phyloP scores from a whole-genome alignment of 1,140 invertebrate species.

The Araneus ventricosus region DNA sequence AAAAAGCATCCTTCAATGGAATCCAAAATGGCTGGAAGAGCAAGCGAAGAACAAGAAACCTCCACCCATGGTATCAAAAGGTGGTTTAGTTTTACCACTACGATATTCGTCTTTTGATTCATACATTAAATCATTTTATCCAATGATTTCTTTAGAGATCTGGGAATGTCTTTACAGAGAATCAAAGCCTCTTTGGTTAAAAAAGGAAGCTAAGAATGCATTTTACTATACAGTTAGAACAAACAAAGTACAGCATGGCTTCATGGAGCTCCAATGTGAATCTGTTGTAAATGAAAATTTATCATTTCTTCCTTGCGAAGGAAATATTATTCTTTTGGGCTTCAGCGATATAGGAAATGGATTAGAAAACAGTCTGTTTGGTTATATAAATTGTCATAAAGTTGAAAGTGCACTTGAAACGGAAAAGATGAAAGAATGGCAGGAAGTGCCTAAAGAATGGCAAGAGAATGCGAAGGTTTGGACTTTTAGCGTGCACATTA shows the following conservation, averaged over 20 bases:
- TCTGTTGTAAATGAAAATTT: constrained; percentile 77
- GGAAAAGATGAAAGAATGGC: neutral
- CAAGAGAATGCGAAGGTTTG: constrained; percentile 15
- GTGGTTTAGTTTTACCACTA: neutral
- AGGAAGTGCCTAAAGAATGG: neutral
- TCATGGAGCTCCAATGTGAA: constrained; percentile 77
- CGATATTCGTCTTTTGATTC: constrained; percentile 30
- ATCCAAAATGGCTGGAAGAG: constrained; percentile 59
- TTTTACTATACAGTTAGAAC: constrained; percentile 17
- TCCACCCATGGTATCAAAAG: constrained; percentile 27
- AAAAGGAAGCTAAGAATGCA: neutral
- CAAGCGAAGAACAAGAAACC: constrained; percentile 8
- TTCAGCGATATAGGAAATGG: neutral
- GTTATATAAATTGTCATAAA: constrained; percentile 26
- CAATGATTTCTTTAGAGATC: constrained; percentile 33
- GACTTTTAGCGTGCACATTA: neutral
- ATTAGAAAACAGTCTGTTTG: neutral
- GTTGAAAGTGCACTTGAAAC: neutral
- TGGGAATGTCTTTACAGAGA: constrained; percentile 43
- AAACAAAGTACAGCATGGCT: neutral
- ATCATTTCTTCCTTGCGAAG: constrained; percentile 2
- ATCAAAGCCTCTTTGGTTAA: neutral
- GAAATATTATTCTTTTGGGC: constrained; percentile 39
- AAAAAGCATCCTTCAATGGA: constrained; percentile 55
- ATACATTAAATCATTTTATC: constrained; percentile 4